Conservation (phyloP, 2,113 vertebrate genomes). For the Puffinus mauretanicus region DNA sequence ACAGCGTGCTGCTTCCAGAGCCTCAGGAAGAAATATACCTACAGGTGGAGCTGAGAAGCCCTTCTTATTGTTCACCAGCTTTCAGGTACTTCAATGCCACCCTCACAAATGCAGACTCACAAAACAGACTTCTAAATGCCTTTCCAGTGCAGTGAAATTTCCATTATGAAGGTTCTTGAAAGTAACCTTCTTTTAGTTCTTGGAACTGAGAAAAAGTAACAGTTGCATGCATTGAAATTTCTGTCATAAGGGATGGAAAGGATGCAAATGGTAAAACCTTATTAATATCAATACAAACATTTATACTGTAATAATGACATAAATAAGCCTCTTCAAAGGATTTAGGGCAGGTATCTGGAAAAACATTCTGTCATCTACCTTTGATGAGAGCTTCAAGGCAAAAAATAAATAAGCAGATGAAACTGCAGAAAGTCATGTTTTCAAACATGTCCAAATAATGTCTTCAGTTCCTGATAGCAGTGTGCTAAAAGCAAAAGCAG, state of each 20-base stretch:
- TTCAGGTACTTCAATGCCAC: background rate
- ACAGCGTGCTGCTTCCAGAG: background rate
- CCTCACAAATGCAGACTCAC: background rate
- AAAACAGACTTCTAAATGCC: background rate
- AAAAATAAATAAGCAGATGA: constrained; percentile 57
- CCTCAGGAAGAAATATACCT: background rate
- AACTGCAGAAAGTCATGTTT: constrained; percentile 21
- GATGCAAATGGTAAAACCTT: constrained; percentile 22
- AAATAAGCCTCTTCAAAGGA: constrained; percentile 58
- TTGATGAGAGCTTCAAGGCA: constrained; percentile 58
- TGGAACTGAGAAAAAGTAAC: constrained; percentile 33
- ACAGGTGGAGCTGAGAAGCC: background rate
- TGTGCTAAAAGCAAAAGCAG: constrained; percentile 25
- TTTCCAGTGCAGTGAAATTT: constrained; percentile 36
- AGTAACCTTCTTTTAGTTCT: constrained; percentile 19
- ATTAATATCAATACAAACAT: constrained; percentile 10
- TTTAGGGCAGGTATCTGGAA: constrained; percentile 4
- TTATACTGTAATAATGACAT: constrained; percentile 54
- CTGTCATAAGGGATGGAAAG: background rate
- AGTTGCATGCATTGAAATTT: constrained; percentile 39
- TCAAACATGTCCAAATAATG: background rate
- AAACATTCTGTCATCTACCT: constrained; percentile 24
- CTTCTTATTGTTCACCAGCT: background rate
- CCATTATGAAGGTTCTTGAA: constrained; percentile 25
- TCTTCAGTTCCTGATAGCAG: background rate